Conservation (phyloP, 2,888 invertebrate genomes). For the Balanococcus diminutus region DNA sequence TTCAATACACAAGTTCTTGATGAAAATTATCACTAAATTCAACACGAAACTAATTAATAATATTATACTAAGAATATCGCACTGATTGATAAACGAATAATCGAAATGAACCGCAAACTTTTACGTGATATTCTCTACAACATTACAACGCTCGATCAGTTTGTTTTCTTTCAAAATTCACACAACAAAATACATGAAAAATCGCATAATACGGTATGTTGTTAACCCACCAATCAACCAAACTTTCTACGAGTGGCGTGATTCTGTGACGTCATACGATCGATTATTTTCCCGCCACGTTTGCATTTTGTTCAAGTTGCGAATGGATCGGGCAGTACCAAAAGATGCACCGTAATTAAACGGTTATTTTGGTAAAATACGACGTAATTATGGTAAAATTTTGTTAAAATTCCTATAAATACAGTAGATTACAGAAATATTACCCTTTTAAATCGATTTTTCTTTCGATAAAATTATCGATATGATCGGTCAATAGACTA, state of each 20-base stretch:
- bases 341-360: neutral
- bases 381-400: neutral
- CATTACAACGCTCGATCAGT: neutral
- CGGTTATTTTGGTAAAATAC: neutral
- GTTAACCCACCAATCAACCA: slow-evolving; percentile 46
- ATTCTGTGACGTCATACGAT: slow-evolving; percentile 52
- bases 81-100: neutral
- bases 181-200: slow-evolving; percentile 6
- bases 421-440: neutral
- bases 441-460: neutral
- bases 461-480: neutral
- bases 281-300: slow-evolving; percentile 52
- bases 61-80: neutral
- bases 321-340: neutral
- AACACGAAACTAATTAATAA: neutral
- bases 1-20: neutral
- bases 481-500: neutral
- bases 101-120: neutral
- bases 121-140: neutral
- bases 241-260: slow-evolving; percentile 52
- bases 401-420: neutral
- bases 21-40: neutral
- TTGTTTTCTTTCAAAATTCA: neutral
- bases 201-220: slow-evolving; percentile 21
- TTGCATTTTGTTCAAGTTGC: neutral